Conservation (phyloP, 1,140 invertebrate genomes). For the Bombus balteatus region DNA sequence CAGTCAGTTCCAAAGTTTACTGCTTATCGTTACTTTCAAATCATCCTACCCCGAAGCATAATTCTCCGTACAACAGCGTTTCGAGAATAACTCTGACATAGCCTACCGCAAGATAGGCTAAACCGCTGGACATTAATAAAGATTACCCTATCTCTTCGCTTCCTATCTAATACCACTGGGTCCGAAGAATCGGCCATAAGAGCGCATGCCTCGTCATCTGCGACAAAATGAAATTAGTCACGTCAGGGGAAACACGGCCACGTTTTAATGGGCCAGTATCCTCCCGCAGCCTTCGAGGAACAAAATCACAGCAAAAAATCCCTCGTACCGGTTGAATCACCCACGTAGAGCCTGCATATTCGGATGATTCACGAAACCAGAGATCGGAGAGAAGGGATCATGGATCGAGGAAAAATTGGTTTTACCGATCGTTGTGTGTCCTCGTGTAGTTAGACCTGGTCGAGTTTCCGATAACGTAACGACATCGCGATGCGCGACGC, state of each 20-base stretch:
- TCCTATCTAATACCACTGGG: background rate
- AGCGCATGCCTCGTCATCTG: background rate
- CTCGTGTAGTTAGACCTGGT: background rate
- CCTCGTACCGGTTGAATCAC: conserved; percentile 1
- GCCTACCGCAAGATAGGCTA: background rate
- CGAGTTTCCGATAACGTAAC: conserved; percentile 15
- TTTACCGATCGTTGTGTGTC: background rate
- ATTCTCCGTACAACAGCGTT: background rate
- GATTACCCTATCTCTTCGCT: background rate
- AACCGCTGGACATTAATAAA: conserved; percentile 14
- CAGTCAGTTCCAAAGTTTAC: background rate
- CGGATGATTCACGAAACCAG: background rate
- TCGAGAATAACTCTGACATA: background rate
- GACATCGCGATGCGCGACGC: conserved; percentile 27
- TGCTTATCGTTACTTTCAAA: background rate
- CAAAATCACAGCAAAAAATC: background rate
- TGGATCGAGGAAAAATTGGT: background rate
- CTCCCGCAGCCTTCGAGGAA: background rate
- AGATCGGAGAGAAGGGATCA: too few species aligned
- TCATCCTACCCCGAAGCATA: too few species aligned
- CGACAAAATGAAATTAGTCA: conserved; percentile 17
- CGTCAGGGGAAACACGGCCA: conserved; percentile 7
- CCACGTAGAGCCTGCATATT: background rate
- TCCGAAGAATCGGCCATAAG: background rate
- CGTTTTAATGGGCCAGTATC: background rate